Evolutionary conservation across 2,113 vertebrate genomes (phyloP).

Genomic region (Oncorhynchus clarkii): DNA sequence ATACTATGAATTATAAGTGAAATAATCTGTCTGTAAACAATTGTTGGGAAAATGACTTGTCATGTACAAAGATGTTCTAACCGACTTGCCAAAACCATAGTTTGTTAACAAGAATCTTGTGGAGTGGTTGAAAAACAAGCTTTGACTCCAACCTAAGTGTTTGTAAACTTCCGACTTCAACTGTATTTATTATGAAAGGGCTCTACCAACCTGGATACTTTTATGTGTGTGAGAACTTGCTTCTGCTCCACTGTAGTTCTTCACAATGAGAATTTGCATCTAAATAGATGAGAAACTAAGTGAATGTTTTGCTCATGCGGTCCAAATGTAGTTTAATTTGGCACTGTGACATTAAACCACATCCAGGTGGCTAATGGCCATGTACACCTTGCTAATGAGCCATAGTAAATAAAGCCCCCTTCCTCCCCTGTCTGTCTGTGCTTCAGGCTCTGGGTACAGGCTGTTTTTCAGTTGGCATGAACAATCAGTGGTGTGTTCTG

Average conservation of each 20-base stretch:
- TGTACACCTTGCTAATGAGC: constrained; percentile 25
- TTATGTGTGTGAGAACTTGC: neutral
- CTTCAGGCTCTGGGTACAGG: neutral
- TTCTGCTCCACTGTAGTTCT: neutral
- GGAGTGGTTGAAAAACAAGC: no score
- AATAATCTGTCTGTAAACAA: no score
- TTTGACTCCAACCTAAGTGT: no score
- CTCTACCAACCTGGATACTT: neutral
- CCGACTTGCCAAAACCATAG: no score
- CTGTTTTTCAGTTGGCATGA: neutral
- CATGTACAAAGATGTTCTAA: no score
- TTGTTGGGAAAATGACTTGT: no score
- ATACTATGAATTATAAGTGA: no score
- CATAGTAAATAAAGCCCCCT: constrained; percentile 38
- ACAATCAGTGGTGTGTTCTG: constrained; percentile 34
- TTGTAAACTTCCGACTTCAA: no score
- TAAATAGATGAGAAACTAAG: neutral
- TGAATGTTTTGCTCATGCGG: neutral
- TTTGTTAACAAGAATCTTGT: no score
- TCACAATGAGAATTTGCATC: neutral
- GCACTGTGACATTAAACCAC: neutral
- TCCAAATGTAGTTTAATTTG: neutral
- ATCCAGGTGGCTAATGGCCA: constrained; percentile 37
- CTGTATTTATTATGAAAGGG: neutral
- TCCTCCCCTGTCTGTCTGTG: constrained; percentile 4